Conservation (phyloP, 2,113 vertebrate genomes). For the Silurus glanis region DNA sequence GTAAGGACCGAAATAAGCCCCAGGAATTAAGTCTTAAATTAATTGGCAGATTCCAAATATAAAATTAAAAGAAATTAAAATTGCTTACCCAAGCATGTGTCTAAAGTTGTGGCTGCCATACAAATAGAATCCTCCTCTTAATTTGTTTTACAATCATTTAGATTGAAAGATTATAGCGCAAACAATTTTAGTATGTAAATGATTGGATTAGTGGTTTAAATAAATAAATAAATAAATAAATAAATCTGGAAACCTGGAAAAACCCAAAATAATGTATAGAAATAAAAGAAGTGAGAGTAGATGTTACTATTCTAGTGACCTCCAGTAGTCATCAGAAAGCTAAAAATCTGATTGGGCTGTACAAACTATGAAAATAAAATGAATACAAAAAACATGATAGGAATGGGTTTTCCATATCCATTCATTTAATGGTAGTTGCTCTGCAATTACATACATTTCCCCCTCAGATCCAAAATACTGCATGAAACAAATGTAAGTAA, state of each 20-base stretch:
- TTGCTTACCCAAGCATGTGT: not conserved
- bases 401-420: constrained; percentile 19
- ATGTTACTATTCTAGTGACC: not conserved
- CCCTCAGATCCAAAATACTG: constrained; percentile 20
- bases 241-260: not conserved
- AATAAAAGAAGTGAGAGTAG: not conserved
- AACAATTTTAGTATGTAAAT: not conserved
- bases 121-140: not conserved
- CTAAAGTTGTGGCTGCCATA: not conserved
- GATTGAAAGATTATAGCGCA: not conserved
- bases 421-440: constrained; percentile 47
- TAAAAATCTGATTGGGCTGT: not conserved
- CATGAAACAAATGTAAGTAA: constrained; percentile 24
- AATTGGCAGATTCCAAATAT: not conserved
- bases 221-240: not conserved
- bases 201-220: not conserved
- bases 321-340: constrained; percentile 18
- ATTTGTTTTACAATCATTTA: not conserved
- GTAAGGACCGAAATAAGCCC: not conserved
- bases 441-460: constrained; percentile 27
- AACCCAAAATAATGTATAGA: not conserved
- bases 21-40: not conserved
- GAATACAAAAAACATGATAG: constrained; percentile 14
- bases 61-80: not conserved
- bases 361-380: not conserved